phyloP scores from a whole-genome alignment of 2,113 vertebrate species.

The Colossoma macropomum region DNA sequence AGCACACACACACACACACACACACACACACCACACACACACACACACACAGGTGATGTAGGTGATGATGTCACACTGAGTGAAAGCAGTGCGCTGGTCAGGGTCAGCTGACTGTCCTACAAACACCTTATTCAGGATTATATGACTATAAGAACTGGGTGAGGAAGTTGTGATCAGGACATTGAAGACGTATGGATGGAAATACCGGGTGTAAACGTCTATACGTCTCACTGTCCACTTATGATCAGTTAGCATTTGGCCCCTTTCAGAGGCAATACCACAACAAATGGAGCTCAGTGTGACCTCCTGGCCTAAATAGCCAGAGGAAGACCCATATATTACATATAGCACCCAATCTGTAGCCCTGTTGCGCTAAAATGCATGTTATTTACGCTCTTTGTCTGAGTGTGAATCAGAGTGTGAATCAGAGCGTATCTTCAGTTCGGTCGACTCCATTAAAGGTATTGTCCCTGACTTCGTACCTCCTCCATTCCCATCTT shows the following conservation, averaged over 20 bases:
- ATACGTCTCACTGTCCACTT: too few relatives aligned
- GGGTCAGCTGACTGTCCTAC: constrained; percentile 10
- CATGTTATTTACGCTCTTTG: background rate
- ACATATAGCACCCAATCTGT: background rate
- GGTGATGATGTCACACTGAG: background rate
- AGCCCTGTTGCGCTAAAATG: too few relatives aligned
- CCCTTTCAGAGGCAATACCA: too few relatives aligned
- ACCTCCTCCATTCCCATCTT: constrained; percentile 41
- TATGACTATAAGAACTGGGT: background rate
- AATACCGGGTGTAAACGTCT: background rate
- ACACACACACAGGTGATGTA: background rate
- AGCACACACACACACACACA: background rate
- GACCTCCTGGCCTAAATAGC: too few relatives aligned
- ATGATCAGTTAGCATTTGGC: background rate
- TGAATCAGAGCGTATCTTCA: background rate
- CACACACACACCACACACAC: background rate
- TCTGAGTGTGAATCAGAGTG: constrained; percentile 41
- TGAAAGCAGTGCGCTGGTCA: background rate
- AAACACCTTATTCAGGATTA: constrained; percentile 9
- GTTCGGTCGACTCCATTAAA: constrained; percentile 63
- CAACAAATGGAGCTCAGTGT: too few relatives aligned
- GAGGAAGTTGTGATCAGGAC: background rate
- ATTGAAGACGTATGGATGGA: too few relatives aligned
- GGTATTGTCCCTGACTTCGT: constrained; percentile 49
- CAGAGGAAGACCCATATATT: background rate